These are phyloP conservation scores for Epinotia demarniana DNA, from an alignment of 2,888 invertebrate species.

Conservation along the genomic window DNA sequence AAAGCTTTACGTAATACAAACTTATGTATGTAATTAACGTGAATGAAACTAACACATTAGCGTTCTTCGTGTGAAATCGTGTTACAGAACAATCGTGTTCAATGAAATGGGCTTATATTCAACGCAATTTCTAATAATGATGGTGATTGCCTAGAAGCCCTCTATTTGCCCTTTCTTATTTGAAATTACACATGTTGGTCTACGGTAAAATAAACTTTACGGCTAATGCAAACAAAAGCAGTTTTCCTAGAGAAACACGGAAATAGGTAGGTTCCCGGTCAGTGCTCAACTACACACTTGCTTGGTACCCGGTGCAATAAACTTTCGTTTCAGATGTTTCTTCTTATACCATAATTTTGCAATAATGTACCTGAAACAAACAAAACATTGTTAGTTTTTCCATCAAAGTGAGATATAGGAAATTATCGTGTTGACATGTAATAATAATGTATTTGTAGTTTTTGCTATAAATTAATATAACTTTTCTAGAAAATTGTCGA, in stretches of 20 bases:
- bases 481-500: too few relatives aligned
- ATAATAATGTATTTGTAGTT: too few relatives aligned
- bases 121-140: not conserved
- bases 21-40: not conserved
- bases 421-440: too few relatives aligned
- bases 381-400: not conserved
- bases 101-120: not conserved
- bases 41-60: not conserved
- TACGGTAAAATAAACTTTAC: not conserved
- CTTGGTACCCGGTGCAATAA: too few relatives aligned
- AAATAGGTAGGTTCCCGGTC: not conserved
- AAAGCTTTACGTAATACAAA: not conserved
- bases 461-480: too few relatives aligned
- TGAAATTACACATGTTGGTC: not conserved
- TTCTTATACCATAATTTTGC: not conserved
- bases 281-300: too few relatives aligned
- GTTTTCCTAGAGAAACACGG: not conserved
- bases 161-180: not conserved
- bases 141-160: not conserved
- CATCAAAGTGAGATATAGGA: too few relatives aligned
- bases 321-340: not conserved
- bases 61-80: not conserved
- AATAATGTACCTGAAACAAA: constrained; percentile 15
- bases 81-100: not conserved
- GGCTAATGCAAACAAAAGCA: not conserved